Base-by-base conservation (phyloP, 2,888 invertebrate genomes). In the Andrena trimmerana region DNA sequence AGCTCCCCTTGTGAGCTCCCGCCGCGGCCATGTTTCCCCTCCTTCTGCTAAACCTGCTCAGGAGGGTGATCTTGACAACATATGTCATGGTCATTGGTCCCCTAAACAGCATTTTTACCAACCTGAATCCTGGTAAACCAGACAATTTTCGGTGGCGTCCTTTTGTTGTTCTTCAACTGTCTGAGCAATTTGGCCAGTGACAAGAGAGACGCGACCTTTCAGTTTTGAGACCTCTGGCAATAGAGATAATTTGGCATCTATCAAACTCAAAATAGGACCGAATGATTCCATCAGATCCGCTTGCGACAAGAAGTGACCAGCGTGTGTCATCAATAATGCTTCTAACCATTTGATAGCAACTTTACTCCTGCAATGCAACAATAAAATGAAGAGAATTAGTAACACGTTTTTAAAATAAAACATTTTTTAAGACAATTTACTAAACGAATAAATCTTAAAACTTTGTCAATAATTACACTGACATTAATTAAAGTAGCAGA, bases 271-370 rank as follows among this genome's bases (percentile, higher is more conserved):
- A 82, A 96, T 94, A 2, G 95, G 95, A 13, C 95, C 94, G 63
- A 97, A 93, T 16, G 95, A 91, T 48, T 95, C 95, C 6, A 95
- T 94, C 48, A 96, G 93, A 71, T 96, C 95, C 4, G 96, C 95
- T 92, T 96, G 96, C 3, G 96, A 95, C 90, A 96, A 94, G 27
- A 97, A 92, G 87, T 96, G 95, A 2, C 96, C 95, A 0, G 96
- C 95, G 90, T 96, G 96, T 10, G 95, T 94, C 71, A 95, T 94
- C 27, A 96, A 90, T 48, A 96, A 93, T 83, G 94, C 94, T 90
- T 95, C 95, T 66, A 96, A 90, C 97, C 97, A 97, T 78, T 95
- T 93, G 54, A 94, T 92, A 33, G 95, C 95, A 59, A 94, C 94
- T 88, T 95, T 94, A 89, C 95, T 94, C 90, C 96, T 96, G 88